phyloP scores from a whole-genome alignment of 2,888 invertebrate species.

The Cinara cedri region DNA sequence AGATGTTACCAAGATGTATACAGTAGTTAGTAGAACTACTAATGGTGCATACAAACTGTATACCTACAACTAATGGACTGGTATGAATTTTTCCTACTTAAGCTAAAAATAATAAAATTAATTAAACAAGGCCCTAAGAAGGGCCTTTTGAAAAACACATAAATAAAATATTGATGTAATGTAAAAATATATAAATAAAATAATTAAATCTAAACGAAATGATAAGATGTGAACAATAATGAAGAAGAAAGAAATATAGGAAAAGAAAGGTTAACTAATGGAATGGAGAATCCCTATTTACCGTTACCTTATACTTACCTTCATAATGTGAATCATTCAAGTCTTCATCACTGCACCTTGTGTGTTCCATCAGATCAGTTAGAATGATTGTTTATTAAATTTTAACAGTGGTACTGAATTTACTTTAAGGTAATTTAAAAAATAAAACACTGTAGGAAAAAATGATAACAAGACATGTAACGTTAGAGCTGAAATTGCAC shows the following conservation, averaged over 20 bases:
- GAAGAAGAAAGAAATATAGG: neutral
- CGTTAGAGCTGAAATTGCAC: neutral
- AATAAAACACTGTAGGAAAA: constrained; percentile 25
- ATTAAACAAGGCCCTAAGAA: constrained; percentile 48
- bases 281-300: constrained; percentile 51
- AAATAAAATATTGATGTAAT: neutral
- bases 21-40: neutral
- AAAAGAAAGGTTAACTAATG: neutral
- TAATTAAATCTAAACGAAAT: constrained; percentile 27
- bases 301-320: constrained; percentile 56
- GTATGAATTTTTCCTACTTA: constrained; percentile 24
- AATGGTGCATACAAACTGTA: neutral
- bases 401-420: neutral
- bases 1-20: too few relatives aligned
- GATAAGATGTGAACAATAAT: neutral
- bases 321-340: neutral
- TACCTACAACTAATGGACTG: constrained; percentile 44
- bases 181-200: neutral
- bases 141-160: constrained; percentile 28
- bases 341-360: neutral
- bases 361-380: too few relatives aligned
- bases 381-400: neutral
- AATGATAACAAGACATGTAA: constrained; percentile 25
- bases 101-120: constrained; percentile 26
- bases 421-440: neutral